Percentiles rank a stretch among this genome's conserved stretches.
These are phyloP conservation scores for Pterois miles DNA, from an alignment of 2,797 vertebrate genomes.

Conservation along the genomic window DNA sequence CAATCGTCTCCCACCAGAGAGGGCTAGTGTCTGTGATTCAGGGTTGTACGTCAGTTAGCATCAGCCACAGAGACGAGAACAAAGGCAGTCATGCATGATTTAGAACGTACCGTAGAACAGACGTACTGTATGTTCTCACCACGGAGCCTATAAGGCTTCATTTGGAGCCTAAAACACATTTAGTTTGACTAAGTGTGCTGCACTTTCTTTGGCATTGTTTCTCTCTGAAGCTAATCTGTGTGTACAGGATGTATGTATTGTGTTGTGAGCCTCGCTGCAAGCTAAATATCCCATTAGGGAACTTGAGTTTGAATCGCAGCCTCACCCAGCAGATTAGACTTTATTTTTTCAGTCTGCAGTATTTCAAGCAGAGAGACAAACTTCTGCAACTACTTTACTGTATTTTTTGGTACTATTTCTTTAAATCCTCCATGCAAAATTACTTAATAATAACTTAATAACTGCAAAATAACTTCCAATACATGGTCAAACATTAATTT, in stretches of 20 bases:
- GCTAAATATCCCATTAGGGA: conserved; percentile 47
- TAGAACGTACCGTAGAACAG: conserved; percentile 5
- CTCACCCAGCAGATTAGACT: not conserved
- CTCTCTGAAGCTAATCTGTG: conserved; percentile 17
- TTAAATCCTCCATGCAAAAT: not conserved
- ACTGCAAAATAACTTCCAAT: not conserved
- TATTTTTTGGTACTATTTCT: not conserved
- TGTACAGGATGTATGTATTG: conserved; percentile 13
- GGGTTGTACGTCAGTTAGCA: conserved; percentile 44
- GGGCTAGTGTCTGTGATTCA: conserved; percentile 46
- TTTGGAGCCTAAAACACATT: conserved; percentile 6
- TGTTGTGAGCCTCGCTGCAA: conserved; percentile 14
- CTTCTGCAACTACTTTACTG: not conserved
- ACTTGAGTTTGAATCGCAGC: conserved; percentile 2
- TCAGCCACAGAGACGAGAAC: conserved; percentile 39
- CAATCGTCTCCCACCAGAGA: conserved; percentile 60
- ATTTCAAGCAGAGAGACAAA: conserved; percentile 1
- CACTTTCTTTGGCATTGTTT: not conserved
- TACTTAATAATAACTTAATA: too few species aligned
- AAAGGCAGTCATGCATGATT: conserved; percentile 51
- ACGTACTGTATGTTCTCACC: conserved; percentile 17
- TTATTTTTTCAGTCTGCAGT: not conserved
- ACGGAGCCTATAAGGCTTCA: not conserved
- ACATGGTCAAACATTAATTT: not conserved
- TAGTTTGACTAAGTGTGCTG: not conserved